phyloP scores from a whole-genome alignment of 2,113 vertebrate species.

The Pseudopodoces humilis region DNA sequence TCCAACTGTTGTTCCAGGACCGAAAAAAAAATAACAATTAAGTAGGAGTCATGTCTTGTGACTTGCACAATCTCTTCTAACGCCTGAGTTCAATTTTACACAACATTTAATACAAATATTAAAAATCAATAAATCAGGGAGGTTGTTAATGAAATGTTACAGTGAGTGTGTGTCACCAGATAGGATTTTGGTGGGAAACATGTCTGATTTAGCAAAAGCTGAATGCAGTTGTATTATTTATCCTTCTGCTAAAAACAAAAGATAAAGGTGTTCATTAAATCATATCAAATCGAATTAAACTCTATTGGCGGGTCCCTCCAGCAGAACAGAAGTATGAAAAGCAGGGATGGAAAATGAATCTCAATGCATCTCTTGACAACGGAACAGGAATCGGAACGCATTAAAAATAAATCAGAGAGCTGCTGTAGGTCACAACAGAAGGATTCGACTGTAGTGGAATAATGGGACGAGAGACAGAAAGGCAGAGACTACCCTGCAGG shows the following conservation, averaged over 20 bases:
- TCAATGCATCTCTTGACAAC: conserved; percentile 53
- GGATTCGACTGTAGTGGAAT: conserved; percentile 46
- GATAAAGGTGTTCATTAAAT: conserved; percentile 69
- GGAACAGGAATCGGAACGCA: conserved; percentile 47
- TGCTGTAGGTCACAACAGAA: conserved; percentile 59
- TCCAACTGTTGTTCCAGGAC: conserved; percentile 74
- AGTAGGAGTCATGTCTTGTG: conserved; percentile 76
- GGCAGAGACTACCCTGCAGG: conserved; percentile 7
- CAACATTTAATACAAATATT: conserved; percentile 80
- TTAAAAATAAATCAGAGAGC: conserved; percentile 58
- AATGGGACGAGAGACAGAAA: conserved; percentile 20
- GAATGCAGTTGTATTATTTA: conserved; percentile 38
- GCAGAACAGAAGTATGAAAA: conserved; percentile 57
- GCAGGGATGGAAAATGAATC: conserved; percentile 52
- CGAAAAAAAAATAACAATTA: conserved; percentile 76
- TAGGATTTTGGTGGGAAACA: conserved; percentile 64
- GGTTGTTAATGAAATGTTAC: conserved; percentile 74
- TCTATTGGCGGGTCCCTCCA: conserved; percentile 60
- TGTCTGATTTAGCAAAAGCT: conserved; percentile 64
- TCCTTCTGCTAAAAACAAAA: conserved; percentile 57
- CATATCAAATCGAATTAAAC: conserved; percentile 54
- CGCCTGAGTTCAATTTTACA: conserved; percentile 78
- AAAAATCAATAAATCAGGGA: conserved; percentile 79
- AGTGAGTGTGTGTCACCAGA: conserved; percentile 59
- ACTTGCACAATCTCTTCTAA: conserved; percentile 76